Conservation (phyloP, 2,888 invertebrate genomes). For the Dascillus cervinus region DNA sequence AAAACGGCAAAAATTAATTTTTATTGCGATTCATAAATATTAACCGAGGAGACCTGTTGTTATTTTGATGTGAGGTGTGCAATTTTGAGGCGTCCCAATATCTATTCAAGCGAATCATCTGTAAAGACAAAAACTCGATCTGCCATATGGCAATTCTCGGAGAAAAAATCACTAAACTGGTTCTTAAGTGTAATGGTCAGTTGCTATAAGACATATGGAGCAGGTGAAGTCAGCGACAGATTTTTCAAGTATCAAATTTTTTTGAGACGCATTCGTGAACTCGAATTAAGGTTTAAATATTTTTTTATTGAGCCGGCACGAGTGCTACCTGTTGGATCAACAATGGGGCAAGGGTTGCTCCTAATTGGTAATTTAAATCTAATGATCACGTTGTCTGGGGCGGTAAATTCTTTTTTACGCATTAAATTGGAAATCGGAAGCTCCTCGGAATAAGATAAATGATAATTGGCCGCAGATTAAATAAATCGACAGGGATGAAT, state of each 20-base stretch:
- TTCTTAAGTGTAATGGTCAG: no score
- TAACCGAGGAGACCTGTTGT: no score
- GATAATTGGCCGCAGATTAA: constrained; percentile 14
- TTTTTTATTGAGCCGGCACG: neutral
- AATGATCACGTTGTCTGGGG: constrained; percentile 8
- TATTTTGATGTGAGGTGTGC: no score
- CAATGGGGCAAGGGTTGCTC: constrained; percentile 8
- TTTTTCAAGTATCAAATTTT: constrained; percentile 7
- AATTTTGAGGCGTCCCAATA: no score
- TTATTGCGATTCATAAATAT: no score
- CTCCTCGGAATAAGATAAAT: constrained; percentile 10
- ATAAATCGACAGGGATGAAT: constrained; percentile 12
- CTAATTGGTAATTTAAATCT: constrained; percentile 12
- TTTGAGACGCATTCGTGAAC: no score
- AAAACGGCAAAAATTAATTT: no score
- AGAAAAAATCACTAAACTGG: constrained; percentile 1
- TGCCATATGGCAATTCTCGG: constrained; percentile 4
- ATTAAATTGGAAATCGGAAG: constrained; percentile 8
- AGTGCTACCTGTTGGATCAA: neutral
- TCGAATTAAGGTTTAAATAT: constrained; percentile 1
- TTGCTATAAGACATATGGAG: constrained; percentile 6
- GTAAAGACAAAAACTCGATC: constrained; percentile 2
- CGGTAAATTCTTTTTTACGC: constrained; percentile 7
- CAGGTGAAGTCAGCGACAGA: constrained; percentile 10
- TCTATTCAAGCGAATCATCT: neutral